Evolutionary conservation across 2,797 vertebrate genomes (phyloP), one percentile per base, ranked within the genome.

Genomic region (Euthynnus affinis): DNA sequence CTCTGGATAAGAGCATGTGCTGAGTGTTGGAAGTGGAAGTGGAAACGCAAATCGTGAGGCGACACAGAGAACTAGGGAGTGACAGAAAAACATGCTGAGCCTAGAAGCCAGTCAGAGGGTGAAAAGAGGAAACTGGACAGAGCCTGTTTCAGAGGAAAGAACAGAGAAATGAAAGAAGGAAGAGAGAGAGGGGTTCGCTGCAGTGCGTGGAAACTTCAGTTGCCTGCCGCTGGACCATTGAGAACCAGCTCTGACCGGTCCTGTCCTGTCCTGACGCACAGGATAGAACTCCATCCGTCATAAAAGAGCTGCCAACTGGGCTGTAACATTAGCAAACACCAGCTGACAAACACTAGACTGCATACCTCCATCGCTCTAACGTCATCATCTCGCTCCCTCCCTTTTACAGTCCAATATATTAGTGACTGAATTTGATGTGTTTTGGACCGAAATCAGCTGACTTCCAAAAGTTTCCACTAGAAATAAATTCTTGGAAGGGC

Each of bases 231-330:
- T 18, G 49, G 69, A 70, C 48, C 29, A 32, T 9, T 44, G 69
- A 74, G 80, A 94, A 92, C 93, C 89, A 82, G 93, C 76, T 88
- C 57, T 32, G 75, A 93, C 94, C 63, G 76, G 94, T 81, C 76
- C 64, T 8, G 68, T 37, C 37, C 37, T 37, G 37, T 63, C 78
- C 81, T 79, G 91, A 89, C 42, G 29, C 62, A 64, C 65, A 53
- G 68, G 76, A 86, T 25, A 46, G 48, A 18, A 78, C 60, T 67
- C 34, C 32, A 75, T 87, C 84, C 52, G 51, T 91, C 81, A 71
- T 72, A 84, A 78, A 78, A 88, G 70, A 78, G 76, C 71, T 83
- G 88, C 59, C 61, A 62, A 82, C 74, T 64, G 61, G 58, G 58
- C 67, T 1, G 67, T 46, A 25, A 78, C 81, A 82, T 64, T 72